These are phyloP conservation scores for Cartodere bifasciata DNA, from an alignment of 2,888 invertebrate genomes.

Conservation along the genomic window DNA sequence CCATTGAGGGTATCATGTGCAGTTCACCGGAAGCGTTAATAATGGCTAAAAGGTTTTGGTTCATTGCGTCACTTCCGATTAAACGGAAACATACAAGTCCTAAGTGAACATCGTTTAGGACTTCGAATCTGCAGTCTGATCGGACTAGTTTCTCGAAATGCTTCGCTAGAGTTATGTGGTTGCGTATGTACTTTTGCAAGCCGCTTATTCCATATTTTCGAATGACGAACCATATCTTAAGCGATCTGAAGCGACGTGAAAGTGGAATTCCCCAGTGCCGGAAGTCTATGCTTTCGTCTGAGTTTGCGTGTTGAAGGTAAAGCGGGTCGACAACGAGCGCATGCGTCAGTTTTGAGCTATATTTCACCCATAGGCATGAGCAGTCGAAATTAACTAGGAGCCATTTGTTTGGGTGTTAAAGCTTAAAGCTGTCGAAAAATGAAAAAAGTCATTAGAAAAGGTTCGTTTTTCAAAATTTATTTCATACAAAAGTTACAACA, in stretches of 20 bases:
- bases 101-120: slow-evolving; percentile 59
- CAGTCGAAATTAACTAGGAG: slow-evolving; percentile 76
- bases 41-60: slow-evolving; percentile 61
- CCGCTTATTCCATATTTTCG: slow-evolving; percentile 71
- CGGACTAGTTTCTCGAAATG: slow-evolving; percentile 56
- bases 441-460: too few species aligned
- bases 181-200: slow-evolving; percentile 70
- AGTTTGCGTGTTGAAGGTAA: slow-evolving; percentile 72
- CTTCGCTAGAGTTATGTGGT: slow-evolving; percentile 67
- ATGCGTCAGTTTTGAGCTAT: slow-evolving; percentile 62
- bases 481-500: too few species aligned
- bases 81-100: slow-evolving; percentile 71
- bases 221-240: slow-evolving; percentile 82
- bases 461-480: slow-evolving; percentile 44
- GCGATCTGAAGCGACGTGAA: slow-evolving; percentile 68
- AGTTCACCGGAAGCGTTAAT: slow-evolving; percentile 74
- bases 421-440: too few species aligned
- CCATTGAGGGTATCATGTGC: slow-evolving; percentile 75
- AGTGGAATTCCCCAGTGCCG: slow-evolving; percentile 81
- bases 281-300: slow-evolving; percentile 55
- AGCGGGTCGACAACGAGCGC: slow-evolving; percentile 79
- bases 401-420: slow-evolving; percentile 85
- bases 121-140: slow-evolving; percentile 60
- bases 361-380: slow-evolving; percentile 71
- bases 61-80: slow-evolving; percentile 52